A percentile compares a stretch with the other conserved stretches of the same genome.
Evolutionary conservation across 2,797 vertebrate genomes (phyloP).

Genomic region (Pseudochromis fuscus): DNA sequence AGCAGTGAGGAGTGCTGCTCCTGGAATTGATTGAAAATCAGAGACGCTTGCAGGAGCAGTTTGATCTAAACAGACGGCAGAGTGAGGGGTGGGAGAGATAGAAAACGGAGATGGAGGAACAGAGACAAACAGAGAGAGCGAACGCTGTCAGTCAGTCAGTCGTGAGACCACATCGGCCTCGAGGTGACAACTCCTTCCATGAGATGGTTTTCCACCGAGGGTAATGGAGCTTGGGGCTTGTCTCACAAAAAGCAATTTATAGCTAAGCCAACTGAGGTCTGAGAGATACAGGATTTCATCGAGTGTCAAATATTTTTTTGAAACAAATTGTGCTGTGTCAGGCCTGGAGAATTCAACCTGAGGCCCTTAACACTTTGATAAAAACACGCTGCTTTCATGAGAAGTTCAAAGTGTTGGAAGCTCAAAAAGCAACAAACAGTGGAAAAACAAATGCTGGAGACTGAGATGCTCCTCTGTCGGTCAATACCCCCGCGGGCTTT

Average conservation of each 20-base stretch:
- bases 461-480: constrained; percentile 8
- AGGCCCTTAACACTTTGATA: constrained; percentile 23
- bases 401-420: constrained; percentile 19
- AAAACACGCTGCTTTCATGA: constrained; percentile 39
- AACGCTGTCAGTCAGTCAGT: constrained; percentile 81
- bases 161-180: constrained; percentile 74
- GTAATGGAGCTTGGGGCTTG: constrained; percentile 81
- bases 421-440: constrained; percentile 1
- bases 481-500: constrained; percentile 6
- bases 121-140: constrained; percentile 55
- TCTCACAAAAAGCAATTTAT: constrained; percentile 84
- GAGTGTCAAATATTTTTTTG: constrained; percentile 73
- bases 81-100: constrained; percentile 54
- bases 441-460: background rate
- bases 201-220: constrained; percentile 79
- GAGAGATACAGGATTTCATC: constrained; percentile 60
- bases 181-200: constrained; percentile 83
- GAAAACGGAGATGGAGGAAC: constrained; percentile 50
- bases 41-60: constrained; percentile 69
- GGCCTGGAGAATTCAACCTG: constrained; percentile 55
- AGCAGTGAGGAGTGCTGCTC: constrained; percentile 55
- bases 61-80: constrained; percentile 75
- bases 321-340: constrained; percentile 66
- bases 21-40: constrained; percentile 82
- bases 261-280: constrained; percentile 73